Base-by-base conservation (phyloP, 2,888 invertebrate genomes). In the Catocala fraxini region DNA sequence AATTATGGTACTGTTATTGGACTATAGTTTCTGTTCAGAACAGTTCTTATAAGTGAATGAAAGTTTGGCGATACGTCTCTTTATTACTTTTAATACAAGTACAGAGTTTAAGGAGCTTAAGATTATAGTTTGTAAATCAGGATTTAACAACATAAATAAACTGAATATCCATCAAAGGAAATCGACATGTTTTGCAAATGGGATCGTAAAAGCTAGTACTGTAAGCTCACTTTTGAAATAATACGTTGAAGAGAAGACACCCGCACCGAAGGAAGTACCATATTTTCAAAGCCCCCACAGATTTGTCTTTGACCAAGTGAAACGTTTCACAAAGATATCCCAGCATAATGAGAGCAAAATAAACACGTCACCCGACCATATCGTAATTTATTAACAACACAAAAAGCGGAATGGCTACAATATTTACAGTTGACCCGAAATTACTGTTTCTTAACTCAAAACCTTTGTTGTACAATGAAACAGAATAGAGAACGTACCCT, bases 371-470 rank as follows among this genome's bases (percentile, higher is more conserved):
- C 79, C 84, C 76, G 63, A 79, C 79, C 79, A 79, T 81, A 83
- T 83, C 75, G 84, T 89, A 86, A 87, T 87, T 90, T 89, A 90
- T 91, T 87, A 90, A 88, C 81, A 81, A 82, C 79, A 84, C 89
- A 91, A 93, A 92, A 91, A 90, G 88, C 88, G 79, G 84, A 85
- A 87, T 81, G 81, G 83, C 83, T 85, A 84, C 90, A 87, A 89
- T 93, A 93, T 93, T 93, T 92, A 91, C 91, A 85, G 87, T 87
- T 89, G 88, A 86, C 87, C 86, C 85, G 73, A 89, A 89, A 89
- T 86, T 87, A 85, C 85, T 84, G 88, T 89, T 90, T 90, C 91
- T 91, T 90, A 88, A 84, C 83, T 73, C 68, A 79, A 79, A 82
- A 86, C 89, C 92, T 93, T 93, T 92, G 92, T 92, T 86, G 82